Base-by-base conservation (phyloP, 2,113 vertebrate genomes). In the Poecile atricapillus region DNA sequence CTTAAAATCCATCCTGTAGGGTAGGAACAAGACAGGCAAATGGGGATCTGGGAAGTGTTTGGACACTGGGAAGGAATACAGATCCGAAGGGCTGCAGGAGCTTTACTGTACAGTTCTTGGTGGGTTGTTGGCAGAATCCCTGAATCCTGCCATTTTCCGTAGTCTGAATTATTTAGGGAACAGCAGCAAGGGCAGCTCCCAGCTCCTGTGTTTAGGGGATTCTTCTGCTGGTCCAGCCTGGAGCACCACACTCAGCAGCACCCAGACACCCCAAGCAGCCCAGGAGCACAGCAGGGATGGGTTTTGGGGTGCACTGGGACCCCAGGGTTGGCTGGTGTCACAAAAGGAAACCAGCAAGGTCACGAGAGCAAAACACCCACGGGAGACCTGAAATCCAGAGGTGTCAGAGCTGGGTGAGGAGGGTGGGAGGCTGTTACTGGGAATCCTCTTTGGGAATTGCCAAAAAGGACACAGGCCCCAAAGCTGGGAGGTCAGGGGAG, bases 281-380 rank as follows among this genome's bases (percentile, higher is more conserved):
- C 70, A 10, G 0, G 1, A 31, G 70, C 7, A 3, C 37, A 15
- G 75, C 0, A 9, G 55, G 39, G 86, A 25, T 17, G 58, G 59
- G 15, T 31, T 44, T 5, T 9, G 27, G 92, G 94, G 24, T 27
- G 39, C 11, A 0, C 1, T 9, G 50, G 24, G 11, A 1, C 12
- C 31, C 30, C 0, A 5, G 37, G 9, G 25, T 9, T 18, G 49
- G 44, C 13, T 39, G 37, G 35, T 13, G 12, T 25, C 49, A 33
- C 59, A 14, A 23, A 53, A 73, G 20, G 37, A 80, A 33, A 27
- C 16, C 37, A 67, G 35, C 14, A 24, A 68, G 63, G 28, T 11
- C 0, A 0, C 8, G 63, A 35, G 15, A 79, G 52, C 22, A 28
- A 53, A 83, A 31, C 0, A 1, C 22, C 13, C 28, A 3, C 0